Conservation (phyloP, 2,888 invertebrate genomes). For the Agonopterix subpropinquella region DNA sequence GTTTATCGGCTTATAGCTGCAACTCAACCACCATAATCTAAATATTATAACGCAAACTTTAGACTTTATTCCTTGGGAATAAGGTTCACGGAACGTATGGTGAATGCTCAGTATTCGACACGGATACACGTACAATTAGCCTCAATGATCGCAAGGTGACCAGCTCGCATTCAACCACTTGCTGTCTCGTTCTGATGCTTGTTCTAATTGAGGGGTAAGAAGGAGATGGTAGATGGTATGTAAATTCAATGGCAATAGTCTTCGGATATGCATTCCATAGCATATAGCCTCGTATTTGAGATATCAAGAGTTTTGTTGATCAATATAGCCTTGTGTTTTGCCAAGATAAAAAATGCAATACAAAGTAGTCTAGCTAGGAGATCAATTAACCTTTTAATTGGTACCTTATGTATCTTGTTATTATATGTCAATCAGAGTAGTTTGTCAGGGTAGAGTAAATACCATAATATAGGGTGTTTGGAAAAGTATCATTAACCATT, state of each 20-base stretch:
- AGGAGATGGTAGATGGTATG: constrained; percentile 12
- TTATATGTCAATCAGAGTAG: too few species aligned
- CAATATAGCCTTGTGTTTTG: too few species aligned
- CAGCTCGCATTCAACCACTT: constrained; percentile 4
- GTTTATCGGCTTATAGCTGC: not conserved
- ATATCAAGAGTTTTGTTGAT: not conserved
- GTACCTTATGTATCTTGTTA: too few species aligned
- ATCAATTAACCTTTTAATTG: too few species aligned
- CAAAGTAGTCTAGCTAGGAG: too few species aligned
- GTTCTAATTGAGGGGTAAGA: not conserved
- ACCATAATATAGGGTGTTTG: too few species aligned
- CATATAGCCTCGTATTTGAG: constrained; percentile 2
- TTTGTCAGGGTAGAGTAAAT: too few species aligned
- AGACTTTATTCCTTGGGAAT: too few species aligned
- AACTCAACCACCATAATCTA: not conserved
- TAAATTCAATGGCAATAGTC: constrained; percentile 17
- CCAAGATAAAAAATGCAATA: too few species aligned
- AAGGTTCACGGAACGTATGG: too few species aligned
- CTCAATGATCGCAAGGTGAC: constrained; percentile 17
- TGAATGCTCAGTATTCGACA: constrained; percentile 4
- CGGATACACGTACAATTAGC: constrained; percentile 18
- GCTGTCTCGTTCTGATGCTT: constrained; percentile 3
- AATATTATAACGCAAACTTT: too few species aligned
- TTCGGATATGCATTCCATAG: constrained; percentile 17
- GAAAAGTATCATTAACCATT: too few species aligned